Base-by-base conservation (phyloP, 2,888 invertebrate genomes). In the Ormyrus rosae region DNA sequence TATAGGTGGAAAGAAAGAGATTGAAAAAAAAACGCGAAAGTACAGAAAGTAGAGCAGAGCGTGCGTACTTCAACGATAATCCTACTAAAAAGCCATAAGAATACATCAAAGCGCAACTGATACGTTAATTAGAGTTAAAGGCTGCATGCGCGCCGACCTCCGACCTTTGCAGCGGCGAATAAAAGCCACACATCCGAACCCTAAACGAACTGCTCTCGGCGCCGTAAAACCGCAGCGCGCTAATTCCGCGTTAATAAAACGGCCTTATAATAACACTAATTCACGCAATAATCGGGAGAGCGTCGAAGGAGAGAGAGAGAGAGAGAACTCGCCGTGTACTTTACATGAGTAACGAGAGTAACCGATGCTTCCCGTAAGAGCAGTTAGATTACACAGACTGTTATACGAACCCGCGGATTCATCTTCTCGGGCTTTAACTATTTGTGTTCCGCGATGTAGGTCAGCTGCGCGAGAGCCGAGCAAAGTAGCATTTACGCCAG, bases 311-410 rank as follows among this genome's bases (percentile, higher is more conserved):
- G 46, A 63, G 58, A 5, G n/a, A 34, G 34, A 34, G 34, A 34
- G 46, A 11, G 46, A 63, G 58, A 5, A 11, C 56, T 67, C 67
- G 34, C 67, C 34, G 34, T 73, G 65, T 58, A 74, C 74, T 74
- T 74, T 67, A 58, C 65, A 74, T 45, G 74, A 74, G n/a, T 51
- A 67, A 65, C 34, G 67, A 74, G 67, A 56, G 48, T 50, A 48
- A 50, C 73, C 10, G 58, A 67, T 51, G 67, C 50, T 9, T 48
- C 58, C 34, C 4, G 34, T 34, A 45, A 58, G 58, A 65, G 65
- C 19, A 65, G 65, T 74, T 74, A 67, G 19, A 74, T 67, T 74
- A 74, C 65, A 74, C 58, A 67, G 74, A 67, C 65, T 74, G 58
- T 58, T 72, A 64, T 55, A 53, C 45, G 13, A 58, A 60, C 9